Evolutionary conservation across 2,113 vertebrate species (phyloP).

Genomic region (Limnothrissa miodon): DNA sequence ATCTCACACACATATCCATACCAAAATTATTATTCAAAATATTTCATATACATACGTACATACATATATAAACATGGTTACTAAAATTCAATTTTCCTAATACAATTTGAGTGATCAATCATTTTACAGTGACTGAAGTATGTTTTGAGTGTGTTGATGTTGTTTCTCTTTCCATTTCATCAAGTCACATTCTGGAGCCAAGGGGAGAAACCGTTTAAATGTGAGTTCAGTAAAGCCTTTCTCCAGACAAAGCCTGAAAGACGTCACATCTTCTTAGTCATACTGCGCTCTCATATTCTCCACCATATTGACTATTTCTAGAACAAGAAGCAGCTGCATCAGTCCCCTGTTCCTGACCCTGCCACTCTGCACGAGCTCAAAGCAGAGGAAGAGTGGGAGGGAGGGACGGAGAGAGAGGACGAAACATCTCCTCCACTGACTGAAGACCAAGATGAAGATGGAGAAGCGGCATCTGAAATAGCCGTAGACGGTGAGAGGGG

Average conservation of each 20-base stretch:
- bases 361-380: not conserved
- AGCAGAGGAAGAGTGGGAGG: slow-evolving; percentile 12
- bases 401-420: not conserved
- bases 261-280: not conserved
- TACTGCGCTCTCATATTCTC: not conserved
- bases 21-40: too few relatives aligned
- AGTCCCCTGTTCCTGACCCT: slow-evolving; percentile 21
- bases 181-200: slow-evolving; percentile 56
- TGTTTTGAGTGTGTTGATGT: not conserved
- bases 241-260: not conserved
- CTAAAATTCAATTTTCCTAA: not conserved
- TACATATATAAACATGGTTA: not conserved
- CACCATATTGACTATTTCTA: slow-evolving; percentile 19
- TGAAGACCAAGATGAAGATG: not conserved
- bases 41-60: not conserved
- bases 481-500: not conserved
- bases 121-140: not conserved
- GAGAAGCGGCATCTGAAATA: not conserved
- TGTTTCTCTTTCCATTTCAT: slow-evolving; percentile 32
- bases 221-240: slow-evolving; percentile 51
- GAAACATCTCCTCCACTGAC: not conserved
- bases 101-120: not conserved
- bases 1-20: not conserved
- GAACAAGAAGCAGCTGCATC: slow-evolving; percentile 48
- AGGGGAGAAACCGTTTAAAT: slow-evolving; percentile 51